Evolutionary conservation across 2,888 invertebrate species (phyloP), one percentile per base, ranked within the genome.

Genomic region (Oxycera nigricornis): DNA sequence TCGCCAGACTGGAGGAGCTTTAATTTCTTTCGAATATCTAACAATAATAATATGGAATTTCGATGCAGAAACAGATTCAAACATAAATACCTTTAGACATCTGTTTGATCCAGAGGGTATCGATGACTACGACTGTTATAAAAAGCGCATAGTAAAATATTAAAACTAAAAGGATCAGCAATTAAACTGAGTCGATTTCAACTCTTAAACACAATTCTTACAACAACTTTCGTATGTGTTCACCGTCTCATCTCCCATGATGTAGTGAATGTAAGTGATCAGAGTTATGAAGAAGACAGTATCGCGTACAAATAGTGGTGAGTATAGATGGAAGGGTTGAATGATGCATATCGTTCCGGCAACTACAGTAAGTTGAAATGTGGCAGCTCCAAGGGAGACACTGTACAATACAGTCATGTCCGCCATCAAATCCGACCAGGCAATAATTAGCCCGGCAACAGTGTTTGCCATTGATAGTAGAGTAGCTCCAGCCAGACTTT

Each of bases 401-500:
- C 83, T 81, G 79, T 83, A 85, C 79, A 86, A 85, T 62, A 83
- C 80, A 55, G 84, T 82, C 28, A 81, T 81, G 30, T 83, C 82
- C 3, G 81, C 83, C 26, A 87, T 86, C 6, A 87, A 86, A 1
- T 79, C 76, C 1, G 79, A 89, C 22, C 91, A 82, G 11, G 89
- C 87, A 9, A 90, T 88, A 79, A 91, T 90, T 72, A 91, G 87
- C 82, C 92, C 91, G 2, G 91, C 90, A 0, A 91, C 89, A 57
- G 91, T 90, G 81, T 92, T 92, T 20, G 91, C 91, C 81, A 91
- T 89, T 0, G 91, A 90, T 78, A 91, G 81, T 78, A 91, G 86
- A n/a, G 91, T 91, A 7, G 91, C 90, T 3, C 91, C 91, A 9
- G 89, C 88, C 41, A 89, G 84, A 78, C 85, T 88, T 77, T 89